These are phyloP conservation scores for Triplophysa tibetana DNA, from an alignment of 2,113 vertebrate species.

Conservation along the genomic window DNA sequence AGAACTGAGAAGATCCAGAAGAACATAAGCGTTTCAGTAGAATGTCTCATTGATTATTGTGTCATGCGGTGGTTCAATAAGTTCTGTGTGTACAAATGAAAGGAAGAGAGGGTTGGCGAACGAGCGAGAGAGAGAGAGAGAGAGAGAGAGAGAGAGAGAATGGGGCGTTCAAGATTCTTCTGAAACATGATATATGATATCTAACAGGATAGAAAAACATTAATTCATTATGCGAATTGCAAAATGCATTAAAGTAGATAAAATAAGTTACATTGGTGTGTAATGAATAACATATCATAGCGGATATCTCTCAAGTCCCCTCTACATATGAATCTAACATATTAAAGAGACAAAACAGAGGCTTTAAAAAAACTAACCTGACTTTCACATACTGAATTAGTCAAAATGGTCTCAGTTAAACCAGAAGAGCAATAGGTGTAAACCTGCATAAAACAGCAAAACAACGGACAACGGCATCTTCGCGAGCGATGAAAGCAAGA, in stretches of 20 bases:
- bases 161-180: neutral
- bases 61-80: neutral
- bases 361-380: neutral
- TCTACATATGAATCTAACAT: neutral
- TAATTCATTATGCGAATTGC: slow-evolving; percentile 25
- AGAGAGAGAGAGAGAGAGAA: neutral
- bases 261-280: slow-evolving; percentile 14
- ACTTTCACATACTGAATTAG: neutral
- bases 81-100: slow-evolving; percentile 15
- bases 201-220: slow-evolving; percentile 21
- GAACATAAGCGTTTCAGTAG: neutral
- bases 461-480: neutral
- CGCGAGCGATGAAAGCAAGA: neutral
- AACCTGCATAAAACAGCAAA: slow-evolving; percentile 9
- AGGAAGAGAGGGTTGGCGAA: neutral
- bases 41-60: slow-evolving; percentile 10
- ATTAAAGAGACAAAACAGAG: neutral
- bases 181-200: slow-evolving; percentile 12
- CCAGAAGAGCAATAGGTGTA: neutral
- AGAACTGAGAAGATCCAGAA: neutral
- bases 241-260: slow-evolving; percentile 2
- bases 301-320: neutral
- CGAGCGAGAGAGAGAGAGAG: neutral
- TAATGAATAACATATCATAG: neutral
- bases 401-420: neutral